Base-by-base conservation (phyloP, 2,888 invertebrate genomes). In the Criorhina ranunculi region DNA sequence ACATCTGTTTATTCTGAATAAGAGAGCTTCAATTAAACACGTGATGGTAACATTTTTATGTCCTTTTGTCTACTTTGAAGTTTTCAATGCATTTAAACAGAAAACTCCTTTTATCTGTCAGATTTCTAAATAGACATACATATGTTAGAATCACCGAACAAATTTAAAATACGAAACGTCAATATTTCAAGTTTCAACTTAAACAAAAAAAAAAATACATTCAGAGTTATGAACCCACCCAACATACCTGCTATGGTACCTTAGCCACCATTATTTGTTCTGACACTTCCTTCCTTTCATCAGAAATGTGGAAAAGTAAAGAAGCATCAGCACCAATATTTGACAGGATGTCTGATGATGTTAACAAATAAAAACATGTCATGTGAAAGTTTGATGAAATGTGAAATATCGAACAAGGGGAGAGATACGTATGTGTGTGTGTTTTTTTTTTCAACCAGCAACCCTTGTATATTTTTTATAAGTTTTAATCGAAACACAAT, bases 191-290 rank as follows among this genome's bases (percentile, higher is more conserved):
- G 4, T 24, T 33, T 57, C 19, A 37, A 33, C 19, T 57, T 35
- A 33, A 40, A 17, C 37, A 40, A 24, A 57, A 44, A 17, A 37
- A n/a, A 24, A 24, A 24, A 24, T 24, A 24, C 24, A 24, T 9
- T 46, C 19, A 11, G 19, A 11, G 17, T 19, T 19, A 46, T 9
- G n/a, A n/a, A n/a, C n/a, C n/a, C n/a, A n/a, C n/a, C n/a, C n/a
- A n/a, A n/a, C n/a, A n/a, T n/a, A n/a, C n/a, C 44, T 40, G 42
- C 15, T 29, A 42, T 42, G 37, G 6, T 44, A 33, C 7, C 46
- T n/a, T 46, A 62, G 46, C 33, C 33, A 62, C 46, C 62, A 62
- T 62, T 62, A 46, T 62, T 62, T 62, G 62, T n/a, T 44, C 46
- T 46, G 62, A 62, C 62, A 33, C 31, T 44, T 44, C 17, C 62